Evolutionary conservation across 2,888 invertebrate genomes (phyloP).

Genomic region (Isoperla grammatica): DNA sequence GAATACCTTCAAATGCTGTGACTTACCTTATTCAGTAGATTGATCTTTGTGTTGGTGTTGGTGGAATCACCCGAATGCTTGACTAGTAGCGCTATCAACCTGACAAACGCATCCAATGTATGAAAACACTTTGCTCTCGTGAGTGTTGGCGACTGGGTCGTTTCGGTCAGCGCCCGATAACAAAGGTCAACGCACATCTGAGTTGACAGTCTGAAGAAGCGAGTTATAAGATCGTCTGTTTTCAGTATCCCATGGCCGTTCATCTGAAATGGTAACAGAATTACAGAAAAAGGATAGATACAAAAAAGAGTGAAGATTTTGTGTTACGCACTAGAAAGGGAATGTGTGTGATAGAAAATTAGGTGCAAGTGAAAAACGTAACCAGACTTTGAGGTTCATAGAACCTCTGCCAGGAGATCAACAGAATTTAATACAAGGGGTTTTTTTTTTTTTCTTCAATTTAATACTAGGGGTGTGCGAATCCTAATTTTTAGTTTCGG

Average conservation of each 20-base stretch:
- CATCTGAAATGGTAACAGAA: constrained; percentile 69
- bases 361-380: no score
- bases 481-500: no score
- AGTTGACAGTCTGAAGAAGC: constrained; percentile 94
- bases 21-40: constrained; percentile 84
- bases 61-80: constrained; percentile 87
- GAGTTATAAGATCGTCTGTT: constrained; percentile 83
- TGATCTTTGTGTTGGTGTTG: constrained; percentile 94
- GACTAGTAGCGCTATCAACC: constrained; percentile 89
- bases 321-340: no score
- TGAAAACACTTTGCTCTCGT: constrained; percentile 90
- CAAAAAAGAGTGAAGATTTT: not conserved
- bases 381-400: no score
- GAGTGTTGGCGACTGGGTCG: constrained; percentile 56
- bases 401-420: no score
- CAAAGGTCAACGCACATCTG: constrained; percentile 95
- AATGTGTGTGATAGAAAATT: no score
- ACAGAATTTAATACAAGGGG: no score
- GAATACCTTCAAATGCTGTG: no score
- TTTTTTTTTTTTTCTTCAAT: no score
- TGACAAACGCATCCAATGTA: constrained; percentile 91
- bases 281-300: not conserved
- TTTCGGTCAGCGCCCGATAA: constrained; percentile 75
- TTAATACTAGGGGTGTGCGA: no score
- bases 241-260: constrained; percentile 93